These are phyloP conservation scores for Falco berigora DNA, from an alignment of 2,797 vertebrate genomes.

Conservation along the genomic window DNA sequence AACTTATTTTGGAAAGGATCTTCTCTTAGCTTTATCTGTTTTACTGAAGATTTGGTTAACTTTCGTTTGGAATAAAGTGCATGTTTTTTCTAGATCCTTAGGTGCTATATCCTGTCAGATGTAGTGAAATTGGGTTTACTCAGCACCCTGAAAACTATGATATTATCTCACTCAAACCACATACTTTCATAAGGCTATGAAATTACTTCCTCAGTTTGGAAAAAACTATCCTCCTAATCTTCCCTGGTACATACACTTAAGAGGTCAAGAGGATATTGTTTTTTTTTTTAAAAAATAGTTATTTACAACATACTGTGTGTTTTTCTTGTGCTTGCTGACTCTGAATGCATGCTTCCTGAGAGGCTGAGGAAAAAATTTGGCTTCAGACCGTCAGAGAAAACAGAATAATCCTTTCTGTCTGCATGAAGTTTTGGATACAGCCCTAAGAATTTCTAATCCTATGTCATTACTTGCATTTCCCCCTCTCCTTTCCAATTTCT, in stretches of 20 bases:
- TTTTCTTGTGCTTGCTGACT: neutral
- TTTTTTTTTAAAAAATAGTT: neutral
- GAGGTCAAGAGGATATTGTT: neutral
- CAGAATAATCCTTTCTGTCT: neutral
- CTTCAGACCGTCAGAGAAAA: neutral
- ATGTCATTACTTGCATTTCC: neutral
- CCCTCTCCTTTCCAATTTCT: neutral
- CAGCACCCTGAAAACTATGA: neutral
- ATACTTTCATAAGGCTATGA: neutral
- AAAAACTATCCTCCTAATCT: neutral
- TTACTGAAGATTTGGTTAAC: neutral
- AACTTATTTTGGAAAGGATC: neutral
- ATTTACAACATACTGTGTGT: neutral
- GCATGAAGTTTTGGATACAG: neutral
- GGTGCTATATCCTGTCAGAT: neutral
- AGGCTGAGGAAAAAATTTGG: neutral
- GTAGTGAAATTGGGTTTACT: neutral
- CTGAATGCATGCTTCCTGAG: neutral
- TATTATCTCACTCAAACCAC: neutral
- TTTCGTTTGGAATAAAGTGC: neutral
- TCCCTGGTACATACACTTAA: neutral
- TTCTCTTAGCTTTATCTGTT: neutral
- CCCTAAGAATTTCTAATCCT: neutral
- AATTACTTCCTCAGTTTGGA: neutral
- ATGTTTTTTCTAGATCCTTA: neutral